Conservation (phyloP, 2,888 invertebrate genomes). For the Limnephilus marmoratus region DNA sequence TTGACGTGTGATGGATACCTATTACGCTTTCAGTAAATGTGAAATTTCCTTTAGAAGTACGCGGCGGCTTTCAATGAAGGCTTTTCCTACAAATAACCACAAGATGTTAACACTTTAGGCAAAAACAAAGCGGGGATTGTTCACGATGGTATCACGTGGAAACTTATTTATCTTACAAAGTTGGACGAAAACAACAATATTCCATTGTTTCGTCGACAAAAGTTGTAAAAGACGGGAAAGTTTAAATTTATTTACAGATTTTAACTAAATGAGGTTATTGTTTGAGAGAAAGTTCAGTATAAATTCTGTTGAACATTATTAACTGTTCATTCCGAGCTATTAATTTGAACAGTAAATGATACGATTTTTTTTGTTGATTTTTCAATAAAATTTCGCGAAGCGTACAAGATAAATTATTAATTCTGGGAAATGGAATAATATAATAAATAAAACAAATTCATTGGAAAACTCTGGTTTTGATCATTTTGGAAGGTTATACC, state of each 20-base stretch:
- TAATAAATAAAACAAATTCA: background rate
- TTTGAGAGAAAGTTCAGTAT: background rate
- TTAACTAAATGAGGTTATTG: background rate
- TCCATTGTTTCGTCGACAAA: background rate
- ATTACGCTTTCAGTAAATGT: background rate
- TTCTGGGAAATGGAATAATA: background rate
- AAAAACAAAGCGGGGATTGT: background rate
- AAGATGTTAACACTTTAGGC: background rate
- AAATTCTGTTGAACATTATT: background rate
- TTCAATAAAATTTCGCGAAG: background rate
- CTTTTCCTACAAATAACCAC: background rate
- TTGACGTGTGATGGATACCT: background rate
- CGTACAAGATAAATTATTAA: background rate
- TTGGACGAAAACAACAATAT: background rate
- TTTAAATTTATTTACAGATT: background rate
- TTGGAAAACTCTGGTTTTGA: too few relatives aligned
- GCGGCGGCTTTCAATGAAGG: background rate
- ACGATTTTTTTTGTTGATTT: background rate
- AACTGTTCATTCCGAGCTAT: background rate
- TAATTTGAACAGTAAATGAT: background rate
- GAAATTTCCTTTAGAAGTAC: background rate
- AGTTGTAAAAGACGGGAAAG: background rate
- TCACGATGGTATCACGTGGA: background rate
- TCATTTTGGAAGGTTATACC: too few relatives aligned
- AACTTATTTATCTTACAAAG: background rate